Evolutionary conservation across 2,113 vertebrate genomes (phyloP).

Genomic region (Ictalurus punctatus): DNA sequence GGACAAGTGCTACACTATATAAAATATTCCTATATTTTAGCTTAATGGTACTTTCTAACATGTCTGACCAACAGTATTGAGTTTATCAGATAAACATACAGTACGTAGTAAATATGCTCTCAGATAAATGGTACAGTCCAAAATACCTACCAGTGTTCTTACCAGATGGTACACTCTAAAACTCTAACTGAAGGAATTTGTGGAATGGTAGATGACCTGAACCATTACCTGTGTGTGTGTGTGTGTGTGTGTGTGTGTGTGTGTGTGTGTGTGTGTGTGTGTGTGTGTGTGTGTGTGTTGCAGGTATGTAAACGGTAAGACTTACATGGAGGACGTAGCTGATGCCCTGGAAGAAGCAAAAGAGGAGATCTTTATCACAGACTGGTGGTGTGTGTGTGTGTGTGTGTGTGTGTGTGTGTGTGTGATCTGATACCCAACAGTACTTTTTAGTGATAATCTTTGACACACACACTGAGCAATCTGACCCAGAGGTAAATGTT

Average conservation of each 20-base stretch:
- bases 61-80: too few species aligned
- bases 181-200: neutral
- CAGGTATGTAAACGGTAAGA: constrained; percentile 96
- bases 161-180: neutral
- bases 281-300: constrained; percentile 18
- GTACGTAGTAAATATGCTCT: too few species aligned
- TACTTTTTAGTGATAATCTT: neutral
- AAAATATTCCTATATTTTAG: neutral
- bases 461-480: neutral
- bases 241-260: neutral
- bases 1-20: neutral
- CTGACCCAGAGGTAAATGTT: neutral
- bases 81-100: neutral
- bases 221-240: neutral
- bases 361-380: constrained; percentile 98
- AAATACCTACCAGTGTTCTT: neutral
- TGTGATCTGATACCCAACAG: neutral
- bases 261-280: constrained; percentile 29
- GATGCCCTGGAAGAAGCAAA: constrained; percentile 90
- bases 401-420: neutral
- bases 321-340: constrained; percentile 94
- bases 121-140: neutral
- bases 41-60: neutral
- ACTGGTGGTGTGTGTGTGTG: constrained; percentile 85
- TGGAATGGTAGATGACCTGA: neutral